Conservation (phyloP, 2,888 invertebrate genomes). For the Mesodorylaimus sp. region DNA sequence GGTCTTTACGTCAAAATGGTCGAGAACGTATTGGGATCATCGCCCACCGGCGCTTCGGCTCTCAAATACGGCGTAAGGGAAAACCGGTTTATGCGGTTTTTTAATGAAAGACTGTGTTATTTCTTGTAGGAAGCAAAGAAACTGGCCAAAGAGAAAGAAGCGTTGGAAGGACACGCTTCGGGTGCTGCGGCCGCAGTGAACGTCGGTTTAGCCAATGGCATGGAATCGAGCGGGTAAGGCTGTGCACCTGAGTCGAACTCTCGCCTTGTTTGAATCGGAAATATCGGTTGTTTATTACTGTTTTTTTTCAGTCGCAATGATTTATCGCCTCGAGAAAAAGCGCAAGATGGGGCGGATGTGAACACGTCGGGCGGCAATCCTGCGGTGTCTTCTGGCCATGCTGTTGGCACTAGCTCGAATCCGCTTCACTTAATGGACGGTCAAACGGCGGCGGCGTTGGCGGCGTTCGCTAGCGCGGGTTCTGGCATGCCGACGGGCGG, state of each 20-base stretch:
- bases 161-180: no score
- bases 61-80: neutral
- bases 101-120: neutral
- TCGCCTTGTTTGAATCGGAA: no score
- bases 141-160: no score
- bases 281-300: no score
- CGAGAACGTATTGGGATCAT: slow-evolving; percentile 75
- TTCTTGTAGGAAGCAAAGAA: neutral
- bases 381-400: neutral
- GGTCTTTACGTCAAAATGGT: slow-evolving; percentile 94
- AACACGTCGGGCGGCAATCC: no score
- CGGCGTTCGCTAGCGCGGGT: neutral
- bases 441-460: neutral
- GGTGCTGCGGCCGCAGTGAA: no score
- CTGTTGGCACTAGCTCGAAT: neutral
- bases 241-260: no score
- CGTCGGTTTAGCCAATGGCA: no score
- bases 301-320: no score
- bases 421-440: neutral
- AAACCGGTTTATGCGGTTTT: slow-evolving; percentile 10
- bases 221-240: no score
- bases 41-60: slow-evolving; percentile 15
- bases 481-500: neutral
- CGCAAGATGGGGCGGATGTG: no score
- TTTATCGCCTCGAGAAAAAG: no score